Evolutionary conservation across 2,113 vertebrate species (phyloP).

Genomic region (Elaphurus davidianus): DNA sequence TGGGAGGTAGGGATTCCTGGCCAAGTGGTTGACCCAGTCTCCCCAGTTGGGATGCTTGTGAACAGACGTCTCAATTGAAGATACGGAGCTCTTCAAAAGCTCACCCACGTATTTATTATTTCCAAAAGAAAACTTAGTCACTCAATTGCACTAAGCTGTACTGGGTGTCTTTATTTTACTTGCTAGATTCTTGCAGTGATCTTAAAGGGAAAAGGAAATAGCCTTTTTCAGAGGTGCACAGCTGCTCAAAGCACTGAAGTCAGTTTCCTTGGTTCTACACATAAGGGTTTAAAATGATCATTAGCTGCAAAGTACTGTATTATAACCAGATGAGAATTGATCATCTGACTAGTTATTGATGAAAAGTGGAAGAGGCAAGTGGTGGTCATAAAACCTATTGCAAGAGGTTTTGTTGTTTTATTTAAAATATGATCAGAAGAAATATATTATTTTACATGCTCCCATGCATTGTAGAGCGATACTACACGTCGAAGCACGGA

Average conservation of each 20-base stretch:
- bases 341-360: neutral
- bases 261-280: neutral
- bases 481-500: rapidly evolving
- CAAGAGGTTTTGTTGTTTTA: neutral
- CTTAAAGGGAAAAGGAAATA: neutral
- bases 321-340: neutral
- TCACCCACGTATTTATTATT: no score
- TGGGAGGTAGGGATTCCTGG: neutral
- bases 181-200: neutral
- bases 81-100: neutral
- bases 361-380: neutral
- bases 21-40: neutral
- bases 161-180: neutral
- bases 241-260: neutral
- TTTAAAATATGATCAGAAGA: neutral
- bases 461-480: neutral
- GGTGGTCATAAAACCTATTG: no score
- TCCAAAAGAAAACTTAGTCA: neutral
- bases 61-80: neutral
- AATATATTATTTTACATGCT: neutral
- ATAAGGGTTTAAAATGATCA: neutral
- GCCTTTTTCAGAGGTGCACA: neutral
- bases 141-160: neutral
- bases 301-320: neutral
- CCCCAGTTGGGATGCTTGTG: neutral